Conservation (phyloP, 2,113 vertebrate species). For the Ammodytes marinus region DNA sequence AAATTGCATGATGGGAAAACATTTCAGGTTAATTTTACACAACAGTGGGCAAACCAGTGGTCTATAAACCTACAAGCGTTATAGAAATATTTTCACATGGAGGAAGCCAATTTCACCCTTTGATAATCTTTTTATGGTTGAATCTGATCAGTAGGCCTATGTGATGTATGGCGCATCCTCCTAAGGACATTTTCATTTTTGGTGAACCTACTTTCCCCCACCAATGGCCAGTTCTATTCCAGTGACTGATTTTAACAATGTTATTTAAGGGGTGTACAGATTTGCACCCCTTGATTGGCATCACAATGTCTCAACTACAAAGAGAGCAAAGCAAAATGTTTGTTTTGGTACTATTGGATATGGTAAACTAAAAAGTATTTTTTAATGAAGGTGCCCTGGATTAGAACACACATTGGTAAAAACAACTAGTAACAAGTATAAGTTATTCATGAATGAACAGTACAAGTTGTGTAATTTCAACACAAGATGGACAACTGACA, state of each 20-base stretch:
- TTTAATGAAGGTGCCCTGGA: neutral
- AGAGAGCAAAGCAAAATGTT: neutral
- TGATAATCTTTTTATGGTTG: constrained; percentile 4
- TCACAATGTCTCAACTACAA: neutral
- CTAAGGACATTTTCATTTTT: neutral
- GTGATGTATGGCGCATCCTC: neutral
- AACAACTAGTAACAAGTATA: neutral
- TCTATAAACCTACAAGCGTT: constrained; percentile 10
- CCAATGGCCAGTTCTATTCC: neutral
- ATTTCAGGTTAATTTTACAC: constrained; percentile 61
- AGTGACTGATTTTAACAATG: neutral
- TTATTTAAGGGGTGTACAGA: neutral
- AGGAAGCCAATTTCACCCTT: constrained; percentile 36
- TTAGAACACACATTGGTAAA: neutral
- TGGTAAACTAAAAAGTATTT: neutral
- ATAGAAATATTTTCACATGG: neutral
- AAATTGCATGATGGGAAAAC: constrained; percentile 36
- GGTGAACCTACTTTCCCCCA: neutral
- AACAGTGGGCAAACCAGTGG: constrained; percentile 28
- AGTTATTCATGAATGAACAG: neutral
- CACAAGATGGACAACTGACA: neutral
- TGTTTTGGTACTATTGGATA: neutral
- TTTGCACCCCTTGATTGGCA: too few species aligned
- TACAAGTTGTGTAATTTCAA: neutral
- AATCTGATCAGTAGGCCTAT: constrained; percentile 13